These are phyloP conservation scores for Xenopus petersii DNA, from an alignment of 2,797 vertebrate genomes.

Conservation along the genomic window DNA sequence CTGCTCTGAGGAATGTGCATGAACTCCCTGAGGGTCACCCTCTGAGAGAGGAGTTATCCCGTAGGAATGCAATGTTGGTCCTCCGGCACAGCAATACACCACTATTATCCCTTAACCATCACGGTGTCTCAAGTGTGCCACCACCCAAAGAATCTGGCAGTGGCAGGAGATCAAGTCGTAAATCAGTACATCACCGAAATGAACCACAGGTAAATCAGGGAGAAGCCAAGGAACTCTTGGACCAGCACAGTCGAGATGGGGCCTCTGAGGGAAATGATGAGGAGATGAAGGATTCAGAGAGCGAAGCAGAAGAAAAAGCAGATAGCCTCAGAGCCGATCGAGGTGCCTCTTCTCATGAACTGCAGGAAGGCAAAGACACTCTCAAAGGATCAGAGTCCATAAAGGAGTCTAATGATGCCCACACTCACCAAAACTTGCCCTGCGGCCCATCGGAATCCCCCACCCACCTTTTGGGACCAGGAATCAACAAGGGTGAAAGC, in stretches of 20 bases:
- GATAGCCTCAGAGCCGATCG: slow-evolving; percentile 65
- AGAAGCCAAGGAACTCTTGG: slow-evolving; percentile 62
- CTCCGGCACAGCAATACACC: slow-evolving; percentile 82
- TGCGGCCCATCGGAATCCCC: slow-evolving; percentile 81
- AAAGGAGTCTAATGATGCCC: slow-evolving; percentile 73
- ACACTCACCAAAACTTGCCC: slow-evolving; percentile 63
- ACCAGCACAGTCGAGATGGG: slow-evolving; percentile 60
- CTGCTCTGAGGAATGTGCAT: slow-evolving; percentile 79
- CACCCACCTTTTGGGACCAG: slow-evolving; percentile 73
- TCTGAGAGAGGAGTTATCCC: slow-evolving; percentile 80
- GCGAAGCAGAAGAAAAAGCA: slow-evolving; percentile 71
- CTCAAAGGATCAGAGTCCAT: slow-evolving; percentile 61
- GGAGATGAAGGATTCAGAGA: slow-evolving; percentile 88
- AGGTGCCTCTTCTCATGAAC: slow-evolving; percentile 60
- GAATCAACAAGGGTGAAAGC: slow-evolving; percentile 74
- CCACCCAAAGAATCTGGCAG: slow-evolving; percentile 65
- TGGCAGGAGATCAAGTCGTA: slow-evolving; percentile 59
- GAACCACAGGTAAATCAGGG: slow-evolving; percentile 54
- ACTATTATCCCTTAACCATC: slow-evolving; percentile 78
- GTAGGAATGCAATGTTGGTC: slow-evolving; percentile 87
- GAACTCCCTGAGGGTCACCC: slow-evolving; percentile 84
- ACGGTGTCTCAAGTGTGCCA: slow-evolving; percentile 58
- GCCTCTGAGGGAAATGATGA: slow-evolving; percentile 63
- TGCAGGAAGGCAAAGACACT: slow-evolving; percentile 68
- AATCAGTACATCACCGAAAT: slow-evolving; percentile 49